These are phyloP conservation scores for Takifugu flavidus DNA, from an alignment of 2,113 vertebrate species.

Conservation along the genomic window DNA sequence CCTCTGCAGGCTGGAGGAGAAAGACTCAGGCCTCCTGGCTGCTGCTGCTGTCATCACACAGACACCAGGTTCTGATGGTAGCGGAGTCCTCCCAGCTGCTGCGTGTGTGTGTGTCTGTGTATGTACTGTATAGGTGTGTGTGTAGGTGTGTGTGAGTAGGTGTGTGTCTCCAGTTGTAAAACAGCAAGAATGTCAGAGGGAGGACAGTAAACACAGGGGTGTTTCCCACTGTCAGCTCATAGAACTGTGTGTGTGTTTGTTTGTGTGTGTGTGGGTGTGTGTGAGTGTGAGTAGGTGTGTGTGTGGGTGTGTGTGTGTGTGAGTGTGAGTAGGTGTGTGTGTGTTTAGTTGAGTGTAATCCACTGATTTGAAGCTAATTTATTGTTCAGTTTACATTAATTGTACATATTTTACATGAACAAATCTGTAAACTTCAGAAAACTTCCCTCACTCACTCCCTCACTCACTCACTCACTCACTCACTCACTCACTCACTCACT, in stretches of 20 bases:
- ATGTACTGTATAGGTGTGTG: neutral
- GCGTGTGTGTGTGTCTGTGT: neutral
- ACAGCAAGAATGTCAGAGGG: neutral
- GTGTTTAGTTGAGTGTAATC: too few species aligned
- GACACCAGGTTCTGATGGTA: too few species aligned
- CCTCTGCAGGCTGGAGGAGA: too few species aligned
- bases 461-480: neutral
- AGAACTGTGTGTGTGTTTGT: neutral
- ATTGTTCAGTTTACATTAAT: too few species aligned
- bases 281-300: neutral
- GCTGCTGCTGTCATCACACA: too few species aligned
- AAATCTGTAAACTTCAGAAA: too few species aligned
- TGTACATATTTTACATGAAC: too few species aligned
- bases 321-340: neutral
- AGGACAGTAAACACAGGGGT: neutral
- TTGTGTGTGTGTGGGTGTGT: neutral
- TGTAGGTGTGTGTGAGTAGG: constrained; percentile 6
- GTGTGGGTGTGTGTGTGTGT: neutral
- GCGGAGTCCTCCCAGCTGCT: too few species aligned
- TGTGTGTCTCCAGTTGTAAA: constrained; percentile 1
- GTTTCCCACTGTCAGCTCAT: neutral
- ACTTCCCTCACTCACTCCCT: neutral
- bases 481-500: too few species aligned
- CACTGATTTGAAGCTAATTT: constrained; percentile 1
- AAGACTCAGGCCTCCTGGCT: too few species aligned